Conservation (phyloP, 2,888 invertebrate species). For the Philereme transversata region DNA sequence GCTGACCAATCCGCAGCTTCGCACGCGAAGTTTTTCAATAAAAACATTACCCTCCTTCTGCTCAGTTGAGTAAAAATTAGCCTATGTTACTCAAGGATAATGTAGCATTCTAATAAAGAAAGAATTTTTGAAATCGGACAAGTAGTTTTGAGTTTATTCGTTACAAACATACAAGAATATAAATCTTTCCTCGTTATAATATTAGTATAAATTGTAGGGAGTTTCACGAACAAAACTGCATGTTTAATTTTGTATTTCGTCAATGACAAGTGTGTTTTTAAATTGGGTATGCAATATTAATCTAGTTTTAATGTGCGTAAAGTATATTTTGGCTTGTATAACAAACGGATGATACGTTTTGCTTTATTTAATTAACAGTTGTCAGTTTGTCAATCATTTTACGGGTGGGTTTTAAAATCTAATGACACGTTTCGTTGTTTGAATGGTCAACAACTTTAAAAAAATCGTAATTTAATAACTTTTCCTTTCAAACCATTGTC, state of each 20-base stretch:
- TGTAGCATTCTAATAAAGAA: no score
- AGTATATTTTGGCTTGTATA: conserved; percentile 22
- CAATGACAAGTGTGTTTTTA: conserved; percentile 8
- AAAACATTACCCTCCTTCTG: no score
- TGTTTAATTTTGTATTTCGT: conserved; percentile 26
- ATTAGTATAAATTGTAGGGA: conserved; percentile 1
- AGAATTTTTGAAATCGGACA: no score
- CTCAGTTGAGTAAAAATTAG: no score
- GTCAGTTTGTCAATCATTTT: conserved; percentile 52
- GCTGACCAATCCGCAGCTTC: no score
- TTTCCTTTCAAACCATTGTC: conserved; percentile 31
- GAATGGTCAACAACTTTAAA: conserved; percentile 47
- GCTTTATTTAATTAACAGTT: conserved; percentile 64
- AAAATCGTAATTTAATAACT: conserved; percentile 40
- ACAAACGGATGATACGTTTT: conserved; percentile 52
- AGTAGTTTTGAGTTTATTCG: no score
- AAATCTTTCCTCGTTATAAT: background rate
- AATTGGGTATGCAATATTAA: background rate
- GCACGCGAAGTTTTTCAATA: no score
- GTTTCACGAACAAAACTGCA: conserved; percentile 1
- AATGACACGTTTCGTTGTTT: conserved; percentile 57
- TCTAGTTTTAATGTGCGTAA: conserved; percentile 2
- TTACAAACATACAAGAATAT: no score
- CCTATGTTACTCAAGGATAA: no score
- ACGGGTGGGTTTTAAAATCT: conserved; percentile 48